Evolutionary conservation across 2,888 invertebrate species (phyloP), one percentile per base, ranked within the genome.

Genomic region (Tiliacea citrago): DNA sequence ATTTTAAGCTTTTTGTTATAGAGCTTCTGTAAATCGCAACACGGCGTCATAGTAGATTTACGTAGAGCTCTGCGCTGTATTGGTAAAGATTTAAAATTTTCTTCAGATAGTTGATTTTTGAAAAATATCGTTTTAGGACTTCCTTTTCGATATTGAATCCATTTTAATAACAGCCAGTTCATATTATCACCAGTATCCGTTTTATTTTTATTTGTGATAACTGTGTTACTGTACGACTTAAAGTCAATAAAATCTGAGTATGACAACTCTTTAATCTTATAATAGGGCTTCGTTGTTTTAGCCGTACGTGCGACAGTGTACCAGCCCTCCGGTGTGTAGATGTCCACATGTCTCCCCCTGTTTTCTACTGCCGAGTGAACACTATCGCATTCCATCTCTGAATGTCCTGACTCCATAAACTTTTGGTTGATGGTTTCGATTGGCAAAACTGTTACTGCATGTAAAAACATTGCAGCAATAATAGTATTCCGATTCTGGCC

Each of bases 401-500:
- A 67, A 67, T 55, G 42, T 39, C 42, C 42, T n/a, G 55, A 55
- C 24, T 67, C 39, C 55, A 67, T 67, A 1, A 67, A 67, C n/a
- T 42, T 67, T 55, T 67, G 42, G 24, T 67, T 67, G 67, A 67
- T 67, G 39, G 55, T 67, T 67, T 67, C 53, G 35, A 55, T 67
- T 62, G 61, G 42, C 61, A 62, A 62, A 62, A 62, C n/a, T 6
- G 47, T 47, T 18, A 18, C 16, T 47, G 47, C 47, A 18, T 47
- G 47, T 18, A 47, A 47, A 16, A 47, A 47, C 47, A 47, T 61
- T 61, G 69, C 61, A 24, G 61, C 85, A 61, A 71, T 71, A 51
- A 75, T 71, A 55, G 60, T 51, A 39, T 75, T 75, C n/a, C 75
- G 58, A 29, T 75, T 75, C 62, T 71, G 71, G 35, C 75, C 67